phyloP scores from a whole-genome alignment of 2,113 vertebrate species.

The Arizona elegans region DNA sequence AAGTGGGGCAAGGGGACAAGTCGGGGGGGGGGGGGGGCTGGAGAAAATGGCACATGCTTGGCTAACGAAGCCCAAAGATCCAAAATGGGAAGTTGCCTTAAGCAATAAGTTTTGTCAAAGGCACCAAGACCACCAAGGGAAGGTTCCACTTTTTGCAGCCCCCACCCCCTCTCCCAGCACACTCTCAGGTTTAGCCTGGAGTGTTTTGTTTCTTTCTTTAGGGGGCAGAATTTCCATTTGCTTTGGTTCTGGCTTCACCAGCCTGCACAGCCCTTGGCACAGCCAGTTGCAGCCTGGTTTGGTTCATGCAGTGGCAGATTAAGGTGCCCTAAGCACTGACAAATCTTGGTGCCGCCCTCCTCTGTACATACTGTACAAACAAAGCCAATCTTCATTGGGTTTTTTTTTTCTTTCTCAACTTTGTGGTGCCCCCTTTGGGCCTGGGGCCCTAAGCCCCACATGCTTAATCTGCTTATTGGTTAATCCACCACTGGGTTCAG shows the following conservation, averaged over 20 bases:
- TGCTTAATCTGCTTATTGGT: too few species aligned
- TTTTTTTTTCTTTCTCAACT: too few species aligned
- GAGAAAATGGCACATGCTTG: background rate
- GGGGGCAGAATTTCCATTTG: background rate
- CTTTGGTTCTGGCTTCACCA: background rate
- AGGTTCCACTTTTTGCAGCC: background rate
- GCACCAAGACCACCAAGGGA: background rate
- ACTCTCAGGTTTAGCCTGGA: background rate
- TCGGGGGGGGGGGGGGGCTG: background rate
- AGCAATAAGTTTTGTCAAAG: background rate
- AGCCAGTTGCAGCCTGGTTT: background rate
- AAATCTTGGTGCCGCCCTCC: too few species aligned
- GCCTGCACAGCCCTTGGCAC: background rate
- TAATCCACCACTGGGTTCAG: background rate
- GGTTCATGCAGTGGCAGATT: background rate
- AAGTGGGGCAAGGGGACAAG: background rate
- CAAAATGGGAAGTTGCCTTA: background rate
- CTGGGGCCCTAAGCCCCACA: too few species aligned
- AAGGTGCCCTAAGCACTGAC: too few species aligned
- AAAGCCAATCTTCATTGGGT: too few species aligned
- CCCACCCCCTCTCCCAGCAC: too few species aligned
- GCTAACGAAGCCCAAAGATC: background rate
- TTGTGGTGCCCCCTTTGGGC: too few species aligned
- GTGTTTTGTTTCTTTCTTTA: background rate
- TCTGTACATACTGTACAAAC: too few species aligned